phyloP scores from a whole-genome alignment of 2,113 vertebrate genomes.

The Semnornis frantzii region DNA sequence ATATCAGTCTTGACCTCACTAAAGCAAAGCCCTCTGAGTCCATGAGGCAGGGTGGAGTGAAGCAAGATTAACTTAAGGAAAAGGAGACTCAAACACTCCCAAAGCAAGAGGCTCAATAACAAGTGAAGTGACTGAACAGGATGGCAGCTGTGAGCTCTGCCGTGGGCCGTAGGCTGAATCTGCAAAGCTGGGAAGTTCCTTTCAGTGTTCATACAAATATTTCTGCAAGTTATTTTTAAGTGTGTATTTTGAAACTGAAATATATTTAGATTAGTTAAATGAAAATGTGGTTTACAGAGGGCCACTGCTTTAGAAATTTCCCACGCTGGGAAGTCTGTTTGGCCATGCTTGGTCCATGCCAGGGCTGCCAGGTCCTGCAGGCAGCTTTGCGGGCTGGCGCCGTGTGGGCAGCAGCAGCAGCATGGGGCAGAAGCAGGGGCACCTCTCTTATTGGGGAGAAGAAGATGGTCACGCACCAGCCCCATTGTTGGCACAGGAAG shows the following conservation, averaged over 20 bases:
- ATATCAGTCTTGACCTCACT: constrained; percentile 13
- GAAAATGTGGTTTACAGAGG: constrained; percentile 60
- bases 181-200: constrained; percentile 56
- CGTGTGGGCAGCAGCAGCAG: accelerated
- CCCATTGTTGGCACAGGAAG: background rate
- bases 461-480: background rate
- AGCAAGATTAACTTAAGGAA: constrained; percentile 41
- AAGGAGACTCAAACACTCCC: constrained; percentile 38
- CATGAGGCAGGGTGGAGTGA: constrained; percentile 23
- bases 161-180: constrained; percentile 15
- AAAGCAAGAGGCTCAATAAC: constrained; percentile 42
- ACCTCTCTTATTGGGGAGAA: background rate
- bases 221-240: constrained; percentile 72
- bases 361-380: background rate
- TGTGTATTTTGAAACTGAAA: constrained; percentile 60
- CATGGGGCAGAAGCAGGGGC: background rate
- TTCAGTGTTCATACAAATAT: constrained; percentile 50
- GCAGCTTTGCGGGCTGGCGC: background rate
- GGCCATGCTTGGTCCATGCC: background rate
- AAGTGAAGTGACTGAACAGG: constrained; percentile 1
- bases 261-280: constrained; percentile 69
- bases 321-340: constrained; percentile 42
- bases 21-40: constrained; percentile 31
- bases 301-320: constrained; percentile 57
- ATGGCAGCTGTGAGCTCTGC: constrained; percentile 12